Conservation (phyloP, 2,113 vertebrate species). For the Colistium nudipinnis region DNA sequence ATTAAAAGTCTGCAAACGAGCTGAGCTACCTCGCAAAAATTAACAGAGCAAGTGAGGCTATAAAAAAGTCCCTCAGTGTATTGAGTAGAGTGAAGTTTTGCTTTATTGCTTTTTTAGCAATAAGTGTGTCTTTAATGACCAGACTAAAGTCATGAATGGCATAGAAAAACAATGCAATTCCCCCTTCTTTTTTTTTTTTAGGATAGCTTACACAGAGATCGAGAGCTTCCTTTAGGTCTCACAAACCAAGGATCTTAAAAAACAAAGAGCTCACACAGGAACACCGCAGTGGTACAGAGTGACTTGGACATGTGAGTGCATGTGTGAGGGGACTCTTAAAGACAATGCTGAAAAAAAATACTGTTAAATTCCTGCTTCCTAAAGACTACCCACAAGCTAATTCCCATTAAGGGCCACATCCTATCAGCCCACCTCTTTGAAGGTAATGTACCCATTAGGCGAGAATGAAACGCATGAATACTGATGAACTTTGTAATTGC, state of each 20-base stretch:
- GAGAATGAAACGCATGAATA: conserved; percentile 73
- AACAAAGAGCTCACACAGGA: not conserved
- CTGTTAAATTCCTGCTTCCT: conserved; percentile 36
- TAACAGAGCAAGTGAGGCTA: not conserved
- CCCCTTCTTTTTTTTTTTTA: too few species aligned
- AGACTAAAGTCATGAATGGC: not conserved
- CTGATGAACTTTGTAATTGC: conserved; percentile 76
- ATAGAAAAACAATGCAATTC: too few species aligned
- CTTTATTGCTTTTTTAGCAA: not conserved
- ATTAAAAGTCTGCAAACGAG: not conserved
- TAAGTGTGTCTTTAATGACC: not conserved
- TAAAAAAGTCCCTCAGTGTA: not conserved
- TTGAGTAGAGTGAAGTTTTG: not conserved
- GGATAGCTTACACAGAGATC: too few species aligned
- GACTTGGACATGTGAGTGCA: not conserved
- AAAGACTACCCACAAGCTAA: conserved; percentile 48
- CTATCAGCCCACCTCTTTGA: conserved; percentile 65
- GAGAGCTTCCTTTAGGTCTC: too few species aligned
- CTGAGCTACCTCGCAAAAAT: not conserved
- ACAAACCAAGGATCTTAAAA: not conserved
- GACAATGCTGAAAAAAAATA: conserved; percentile 35
- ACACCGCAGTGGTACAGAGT: too few species aligned
- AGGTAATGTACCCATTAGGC: conserved; percentile 65
- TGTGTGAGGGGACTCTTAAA: conserved; percentile 15
- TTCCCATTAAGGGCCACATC: conserved; percentile 58